Evolutionary conservation across 2,888 invertebrate genomes (phyloP), one percentile per base, ranked within the genome.

Genomic region (Tetramorium bicarinatum): DNA sequence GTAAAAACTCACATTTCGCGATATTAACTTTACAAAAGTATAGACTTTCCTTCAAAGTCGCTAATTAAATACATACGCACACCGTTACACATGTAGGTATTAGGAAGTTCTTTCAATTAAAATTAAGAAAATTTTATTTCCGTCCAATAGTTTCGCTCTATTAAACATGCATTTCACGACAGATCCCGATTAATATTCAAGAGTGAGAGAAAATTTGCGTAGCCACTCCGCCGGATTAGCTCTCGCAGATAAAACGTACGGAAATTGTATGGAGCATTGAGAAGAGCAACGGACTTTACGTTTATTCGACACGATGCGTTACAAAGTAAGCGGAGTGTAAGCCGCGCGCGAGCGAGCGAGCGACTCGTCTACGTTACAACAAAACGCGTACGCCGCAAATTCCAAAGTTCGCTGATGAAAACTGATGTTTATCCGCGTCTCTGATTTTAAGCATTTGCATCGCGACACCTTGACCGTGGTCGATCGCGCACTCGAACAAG

Each of bases 181-280:
- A 49, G 21, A 29, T 66, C 18, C 25, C 52, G 41, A 25, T 54
- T 66, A 66, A 52, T 54, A 54, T 76, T 52, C 41, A 41, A 41
- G 8, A 41, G 34, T n/a, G 13, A 66, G 41, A 62, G 38, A 21
- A 76, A 47, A 75, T 49, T 56, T 15, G 34, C 34, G 11, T 21
- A 34, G n/a, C n/a, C 47, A 34, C 15, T 62, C 7, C 49, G 11
- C 62, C 54, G 41, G 44, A 77, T 67, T 77, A 77, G 54, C 75
- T 62, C 38, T 52, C 44, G 29, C 29, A 13, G 41, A 56, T 34
- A 34, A 67, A 69, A 79, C 21, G 44, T 41, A 21, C 56, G 77
- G 77, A 69, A 77, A 79, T 69, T 79, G 44, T 56, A 69, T 34
- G 77, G 54, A 76, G 52, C 64, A 76, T 64, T 25, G 64, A 29